These are phyloP conservation scores for Cyprinodon tularosa DNA, from an alignment of 2,113 vertebrate genomes.

Conservation along the genomic window DNA sequence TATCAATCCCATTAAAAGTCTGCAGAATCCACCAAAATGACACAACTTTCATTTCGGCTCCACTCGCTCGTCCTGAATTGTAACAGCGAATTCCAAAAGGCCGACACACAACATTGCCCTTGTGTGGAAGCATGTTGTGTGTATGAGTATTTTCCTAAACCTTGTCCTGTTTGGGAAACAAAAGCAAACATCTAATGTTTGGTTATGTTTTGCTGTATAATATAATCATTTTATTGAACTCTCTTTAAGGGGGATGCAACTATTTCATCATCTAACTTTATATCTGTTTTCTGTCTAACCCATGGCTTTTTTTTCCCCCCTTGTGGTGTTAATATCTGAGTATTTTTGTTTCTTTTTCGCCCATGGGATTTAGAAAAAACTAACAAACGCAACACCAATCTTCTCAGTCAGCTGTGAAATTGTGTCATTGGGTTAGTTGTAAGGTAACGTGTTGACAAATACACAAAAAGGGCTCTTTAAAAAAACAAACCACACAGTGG, in stretches of 20 bases:
- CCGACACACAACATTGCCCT: constrained; percentile 63
- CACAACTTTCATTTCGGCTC: constrained; percentile 58
- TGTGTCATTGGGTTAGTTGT: constrained; percentile 60
- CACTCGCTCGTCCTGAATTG: constrained; percentile 70
- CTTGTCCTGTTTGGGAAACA: constrained; percentile 28
- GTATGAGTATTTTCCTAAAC: constrained; percentile 40
- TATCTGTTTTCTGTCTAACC: constrained; percentile 27
- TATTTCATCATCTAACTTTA: constrained; percentile 28
- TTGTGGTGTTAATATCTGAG: constrained; percentile 8
- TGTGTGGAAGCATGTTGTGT: constrained; percentile 63
- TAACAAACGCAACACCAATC: constrained; percentile 45
- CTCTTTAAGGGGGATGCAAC: constrained; percentile 8
- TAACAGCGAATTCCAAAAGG: constrained; percentile 72
- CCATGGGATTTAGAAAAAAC: constrained; percentile 32
- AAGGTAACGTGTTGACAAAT: constrained; percentile 52
- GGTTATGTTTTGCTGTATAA: constrained; percentile 12
- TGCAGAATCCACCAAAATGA: constrained; percentile 24
- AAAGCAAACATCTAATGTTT: constrained; percentile 24
- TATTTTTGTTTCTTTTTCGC: constrained; percentile 22
- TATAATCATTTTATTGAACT: constrained; percentile 10
- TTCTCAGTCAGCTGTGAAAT: constrained; percentile 65
- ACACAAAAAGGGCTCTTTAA: constrained; percentile 77
- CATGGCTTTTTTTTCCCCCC: constrained; percentile 15
- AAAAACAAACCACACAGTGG: constrained; percentile 39
- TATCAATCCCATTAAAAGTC: constrained; percentile 34